Evolutionary conservation across 2,113 vertebrate genomes (phyloP).

Genomic region (Silurus meridionalis): DNA sequence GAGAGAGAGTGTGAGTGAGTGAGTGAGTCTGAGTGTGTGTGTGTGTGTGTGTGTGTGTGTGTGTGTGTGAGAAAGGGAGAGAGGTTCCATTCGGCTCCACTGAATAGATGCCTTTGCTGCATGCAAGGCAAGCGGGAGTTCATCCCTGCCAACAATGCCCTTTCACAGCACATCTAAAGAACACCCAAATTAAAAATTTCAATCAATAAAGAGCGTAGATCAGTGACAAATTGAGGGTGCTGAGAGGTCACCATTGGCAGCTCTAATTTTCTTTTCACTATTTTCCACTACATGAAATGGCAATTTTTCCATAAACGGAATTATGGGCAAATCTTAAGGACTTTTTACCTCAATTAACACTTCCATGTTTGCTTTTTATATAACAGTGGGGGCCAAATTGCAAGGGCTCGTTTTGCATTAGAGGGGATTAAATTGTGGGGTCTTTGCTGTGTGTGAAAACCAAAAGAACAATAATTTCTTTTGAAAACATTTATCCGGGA

Average conservation of each 20-base stretch:
- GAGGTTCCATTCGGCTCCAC: conserved; percentile 73
- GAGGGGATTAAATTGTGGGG: conserved; percentile 62
- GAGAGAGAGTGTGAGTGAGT: conserved; percentile 45
- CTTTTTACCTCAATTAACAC: conserved; percentile 78
- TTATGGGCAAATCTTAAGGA: conserved; percentile 78
- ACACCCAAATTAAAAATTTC: conserved; percentile 94
- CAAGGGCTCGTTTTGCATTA: conserved; percentile 53
- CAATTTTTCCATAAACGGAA: conserved; percentile 74
- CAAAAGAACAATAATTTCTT: conserved; percentile 81
- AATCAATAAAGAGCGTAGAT: conserved; percentile 85
- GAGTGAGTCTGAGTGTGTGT: conserved; percentile 9
- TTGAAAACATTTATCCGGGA: conserved; percentile 81
- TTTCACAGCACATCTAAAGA: conserved; percentile 82
- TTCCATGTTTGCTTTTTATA: conserved; percentile 62
- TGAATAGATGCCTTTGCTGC: conserved; percentile 79
- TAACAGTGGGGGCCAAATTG: conserved; percentile 50
- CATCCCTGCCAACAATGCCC: conserved; percentile 79
- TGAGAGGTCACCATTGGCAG: conserved; percentile 64
- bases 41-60: neutral
- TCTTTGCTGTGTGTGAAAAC: conserved; percentile 68
- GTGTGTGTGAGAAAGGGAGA: conserved; percentile 47
- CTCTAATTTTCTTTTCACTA: conserved; percentile 65
- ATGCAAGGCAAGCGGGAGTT: conserved; percentile 76
- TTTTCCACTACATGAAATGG: conserved; percentile 69
- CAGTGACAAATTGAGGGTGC: conserved; percentile 85